Percentiles rank a stretch among this genome's conserved stretches.
phyloP scores from a whole-genome alignment of 2,888 invertebrate species.

The Caenorhabditis drosophilae region DNA sequence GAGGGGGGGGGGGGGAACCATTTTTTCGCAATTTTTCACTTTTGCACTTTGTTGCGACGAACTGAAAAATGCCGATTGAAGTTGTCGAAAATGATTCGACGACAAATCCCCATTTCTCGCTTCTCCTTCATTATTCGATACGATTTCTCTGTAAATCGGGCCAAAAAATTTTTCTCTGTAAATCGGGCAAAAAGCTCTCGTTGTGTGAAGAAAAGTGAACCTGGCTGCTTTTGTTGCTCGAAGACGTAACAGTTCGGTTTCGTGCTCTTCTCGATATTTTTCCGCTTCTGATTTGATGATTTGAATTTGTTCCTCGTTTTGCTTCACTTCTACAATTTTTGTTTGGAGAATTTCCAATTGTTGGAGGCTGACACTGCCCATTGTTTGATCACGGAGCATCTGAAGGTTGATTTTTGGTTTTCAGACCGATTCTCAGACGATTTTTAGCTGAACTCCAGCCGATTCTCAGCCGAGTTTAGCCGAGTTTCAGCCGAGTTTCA shows the following conservation, averaged over 20 bases:
- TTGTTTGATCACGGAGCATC: slow-evolving; percentile 21
- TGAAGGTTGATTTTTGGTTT: too few species aligned
- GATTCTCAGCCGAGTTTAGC: not conserved
- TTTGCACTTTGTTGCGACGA: slow-evolving; percentile 28
- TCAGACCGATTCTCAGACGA: too few species aligned
- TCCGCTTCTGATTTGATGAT: slow-evolving; percentile 1
- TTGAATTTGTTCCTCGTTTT: slow-evolving; percentile 13
- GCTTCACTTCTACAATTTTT: slow-evolving; percentile 18
- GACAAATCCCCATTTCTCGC: slow-evolving; percentile 20
- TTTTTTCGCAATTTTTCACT: slow-evolving; percentile 22
- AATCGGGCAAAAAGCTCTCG: too few species aligned
- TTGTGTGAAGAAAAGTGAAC: too few species aligned
- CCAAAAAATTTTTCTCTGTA: too few species aligned
- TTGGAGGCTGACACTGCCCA: slow-evolving; percentile 32
- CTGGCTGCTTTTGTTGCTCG: slow-evolving; percentile 11
- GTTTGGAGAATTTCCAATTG: slow-evolving; percentile 23
- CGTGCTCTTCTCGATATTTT: slow-evolving; percentile 9
- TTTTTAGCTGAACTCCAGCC: too few species aligned
- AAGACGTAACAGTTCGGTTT: slow-evolving; percentile 15
- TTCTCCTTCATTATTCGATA: not conserved
- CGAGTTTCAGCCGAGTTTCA: not conserved
- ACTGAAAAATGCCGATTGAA: slow-evolving; percentile 28
- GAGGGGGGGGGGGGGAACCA: too few species aligned
- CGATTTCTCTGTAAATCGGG: not conserved
- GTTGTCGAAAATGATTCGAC: slow-evolving; percentile 10